Evolutionary conservation across 2,113 vertebrate genomes (phyloP), one percentile per base, ranked within the genome.

Genomic region (Indicator maculatus): DNA sequence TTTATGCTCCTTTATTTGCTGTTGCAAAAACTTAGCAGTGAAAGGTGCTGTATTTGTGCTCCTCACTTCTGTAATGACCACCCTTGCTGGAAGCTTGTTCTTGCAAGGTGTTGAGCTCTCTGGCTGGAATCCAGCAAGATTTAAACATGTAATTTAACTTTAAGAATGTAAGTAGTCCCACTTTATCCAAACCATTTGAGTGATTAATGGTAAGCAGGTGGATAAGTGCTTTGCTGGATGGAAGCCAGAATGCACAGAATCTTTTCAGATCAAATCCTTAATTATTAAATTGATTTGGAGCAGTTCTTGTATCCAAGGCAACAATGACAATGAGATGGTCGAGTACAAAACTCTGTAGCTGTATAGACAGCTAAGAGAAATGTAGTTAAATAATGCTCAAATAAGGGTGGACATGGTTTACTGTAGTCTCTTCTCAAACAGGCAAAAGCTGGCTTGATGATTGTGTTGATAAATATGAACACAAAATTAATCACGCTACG

Each of bases 191-290:
- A 93, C 7, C 5, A 17, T 81, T 86, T 78, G 75, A 77, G 56
- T 88, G 83, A 84, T 90, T 86, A 92, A 86, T 89, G 33, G 70
- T 87, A 73, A 0, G 3, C 87, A 95, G 77, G 73, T 89, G 78
- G 84, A 12, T 87, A 95, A 89, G 84, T 91, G 87, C 58, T 96
- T 89, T 65, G 59, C 66, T 93, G 87, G 87, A 86, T 87, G 53
- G 71, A 83, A 93, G 66, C 93, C 89, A 95, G 82, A 71, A 90
- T 7, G 63, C 16, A 44, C 79, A 88, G 69, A 56, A 47, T 78
- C 77, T 88, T 90, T 45, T 52, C 63, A 74, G 56, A 83, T 81
- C 61, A 81, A 86, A 84, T 86, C 70, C 9, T 89, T 95, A 82
- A 93, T 82, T 85, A 81, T 74, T 73, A 64, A 88, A 78, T 52